phyloP scores from a whole-genome alignment of 2,113 vertebrate species.

The Sarotherodon lohbergeri region DNA sequence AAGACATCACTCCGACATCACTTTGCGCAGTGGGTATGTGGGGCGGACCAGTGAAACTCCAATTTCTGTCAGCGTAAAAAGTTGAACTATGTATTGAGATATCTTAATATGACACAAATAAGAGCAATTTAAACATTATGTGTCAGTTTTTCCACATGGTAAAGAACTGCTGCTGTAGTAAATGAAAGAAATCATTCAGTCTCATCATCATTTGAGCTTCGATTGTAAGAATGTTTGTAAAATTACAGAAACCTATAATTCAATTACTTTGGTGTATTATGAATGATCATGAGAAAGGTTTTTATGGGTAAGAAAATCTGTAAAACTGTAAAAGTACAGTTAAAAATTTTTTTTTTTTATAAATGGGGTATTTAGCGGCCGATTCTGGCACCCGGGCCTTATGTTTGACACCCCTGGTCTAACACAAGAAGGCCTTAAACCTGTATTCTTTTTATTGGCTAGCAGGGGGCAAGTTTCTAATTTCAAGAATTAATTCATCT shows the following conservation, averaged over 20 bases:
- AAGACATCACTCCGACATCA: accelerated
- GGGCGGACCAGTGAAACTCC: neutral
- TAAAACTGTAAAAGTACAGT: neutral
- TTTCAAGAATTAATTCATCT: no score
- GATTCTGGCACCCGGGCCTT: neutral
- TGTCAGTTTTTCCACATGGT: neutral
- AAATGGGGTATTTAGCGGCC: neutral
- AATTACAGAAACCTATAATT: neutral
- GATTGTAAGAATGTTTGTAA: neutral
- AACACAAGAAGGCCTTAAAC: neutral
- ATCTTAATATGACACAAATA: neutral
- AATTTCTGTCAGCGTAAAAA: neutral
- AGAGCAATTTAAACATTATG: neutral
- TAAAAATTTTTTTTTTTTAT: neutral
- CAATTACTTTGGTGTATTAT: neutral
- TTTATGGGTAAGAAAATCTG: neutral
- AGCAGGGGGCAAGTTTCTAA: neutral
- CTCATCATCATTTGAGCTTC: neutral
- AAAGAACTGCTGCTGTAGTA: neutral
- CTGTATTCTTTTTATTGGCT: neutral
- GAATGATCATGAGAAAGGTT: neutral
- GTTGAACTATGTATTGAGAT: neutral
- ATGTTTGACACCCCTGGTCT: neutral
- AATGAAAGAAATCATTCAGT: neutral
- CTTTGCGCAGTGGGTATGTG: neutral